Evolutionary conservation across 2,113 vertebrate genomes (phyloP), one percentile per base, ranked within the genome.

Genomic region (Myotis yumanensis): DNA sequence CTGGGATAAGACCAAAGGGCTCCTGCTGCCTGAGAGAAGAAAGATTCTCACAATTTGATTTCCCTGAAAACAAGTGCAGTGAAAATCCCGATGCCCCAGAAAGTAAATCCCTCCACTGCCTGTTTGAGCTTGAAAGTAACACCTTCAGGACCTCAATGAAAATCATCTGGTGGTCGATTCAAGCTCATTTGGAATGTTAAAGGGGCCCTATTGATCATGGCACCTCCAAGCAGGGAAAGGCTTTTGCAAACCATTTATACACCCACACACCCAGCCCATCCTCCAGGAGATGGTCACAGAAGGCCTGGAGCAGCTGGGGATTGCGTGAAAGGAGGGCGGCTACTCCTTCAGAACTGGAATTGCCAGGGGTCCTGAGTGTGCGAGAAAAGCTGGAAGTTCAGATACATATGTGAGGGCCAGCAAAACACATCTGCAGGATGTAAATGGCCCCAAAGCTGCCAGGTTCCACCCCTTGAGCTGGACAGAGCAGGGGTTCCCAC

Each of bases 181-280:
- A n/a, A 90, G 30, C 20, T 86, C 64, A 22, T 64, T 94, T 59
- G 72, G 22, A 85, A 87, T 12, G 14, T 59, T 71, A 51, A 62
- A 86, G 48, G 23, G 84, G 46, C 0, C 28, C 12, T 25, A 43
- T 0, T 32, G 15, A 43, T 52, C 14, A n/a, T 14, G 7, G 48
- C 7, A 25, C 37, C 75, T 69, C 15, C 22, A n/a, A 37, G 10
- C 37, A 51, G 15, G 64, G 51, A 72, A 95, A 81, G 71, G 25
- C 35, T 80, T 94, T 96, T 54, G 86, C 62, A 79, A 59, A 69
- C 51, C 68, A 91, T 66, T 90, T 88, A 86, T 40, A 77, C 46
- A 68, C 51, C 9, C 71, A 75, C 84, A 86, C 69, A 57, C 46
- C 54, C 46, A 71, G 35, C 3, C 9, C 46, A 28, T 14, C 17